These are phyloP conservation scores for Ophiodon elongatus DNA, from an alignment of 2,113 vertebrate species.

Conservation along the genomic window DNA sequence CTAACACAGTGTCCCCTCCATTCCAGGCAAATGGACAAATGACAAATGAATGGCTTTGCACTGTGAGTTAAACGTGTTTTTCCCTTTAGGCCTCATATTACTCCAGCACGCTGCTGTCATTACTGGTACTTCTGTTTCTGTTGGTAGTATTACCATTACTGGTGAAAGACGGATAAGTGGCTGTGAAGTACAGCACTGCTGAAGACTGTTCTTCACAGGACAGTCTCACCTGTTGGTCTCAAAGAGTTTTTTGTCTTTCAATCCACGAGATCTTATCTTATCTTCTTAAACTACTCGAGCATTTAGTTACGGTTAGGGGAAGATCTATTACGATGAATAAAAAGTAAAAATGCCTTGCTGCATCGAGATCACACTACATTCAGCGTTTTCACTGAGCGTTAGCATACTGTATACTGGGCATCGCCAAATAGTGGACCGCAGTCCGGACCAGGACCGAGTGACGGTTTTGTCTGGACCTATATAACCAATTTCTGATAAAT, in stretches of 20 bases:
- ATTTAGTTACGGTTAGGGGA: not conserved
- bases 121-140: constrained; percentile 23
- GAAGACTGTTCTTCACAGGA: not conserved
- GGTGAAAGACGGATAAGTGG: constrained; percentile 21
- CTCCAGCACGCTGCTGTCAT: not conserved
- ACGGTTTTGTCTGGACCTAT: no score
- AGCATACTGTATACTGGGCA: not conserved
- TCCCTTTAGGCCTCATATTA: constrained; percentile 25
- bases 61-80: not conserved
- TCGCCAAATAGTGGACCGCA: no score
- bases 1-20: not conserved
- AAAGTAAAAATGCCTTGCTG: not conserved
- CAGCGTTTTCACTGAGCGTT: no score
- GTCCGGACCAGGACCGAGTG: no score
- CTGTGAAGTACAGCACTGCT: not conserved
- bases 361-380: no score
- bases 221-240: not conserved
- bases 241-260: not conserved
- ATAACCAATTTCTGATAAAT: no score
- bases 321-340: not conserved
- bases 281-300: not conserved
- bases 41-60: not conserved
- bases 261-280: not conserved
- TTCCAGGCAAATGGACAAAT: constrained; percentile 26
- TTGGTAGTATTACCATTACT: not conserved